Evolutionary conservation across 2,888 invertebrate genomes (phyloP).

Genomic region (Plutella xylostella): DNA sequence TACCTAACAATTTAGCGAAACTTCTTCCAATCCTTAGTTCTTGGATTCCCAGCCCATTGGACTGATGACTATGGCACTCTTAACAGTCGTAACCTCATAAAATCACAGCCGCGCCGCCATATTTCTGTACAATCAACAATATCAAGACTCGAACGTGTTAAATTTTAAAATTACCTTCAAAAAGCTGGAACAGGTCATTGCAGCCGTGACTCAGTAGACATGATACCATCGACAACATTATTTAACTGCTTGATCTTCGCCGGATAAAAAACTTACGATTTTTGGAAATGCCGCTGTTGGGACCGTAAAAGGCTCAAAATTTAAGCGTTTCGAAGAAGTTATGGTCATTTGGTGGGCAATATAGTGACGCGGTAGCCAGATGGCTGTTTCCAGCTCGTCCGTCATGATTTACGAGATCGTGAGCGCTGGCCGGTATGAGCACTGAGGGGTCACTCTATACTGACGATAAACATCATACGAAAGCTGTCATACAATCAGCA

Average conservation of each 20-base stretch:
- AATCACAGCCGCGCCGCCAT: too few relatives aligned
- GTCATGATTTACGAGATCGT: slow-evolving; percentile 44
- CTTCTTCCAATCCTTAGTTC: too few relatives aligned
- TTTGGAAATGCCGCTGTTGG: slow-evolving; percentile 57
- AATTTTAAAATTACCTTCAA: slow-evolving; percentile 2
- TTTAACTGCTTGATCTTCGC: slow-evolving; percentile 38
- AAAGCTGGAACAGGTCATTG: background rate
- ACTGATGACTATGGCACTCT: too few relatives aligned
- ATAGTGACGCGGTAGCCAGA: slow-evolving; percentile 38
- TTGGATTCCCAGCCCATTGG: too few relatives aligned
- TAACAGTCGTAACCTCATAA: too few relatives aligned
- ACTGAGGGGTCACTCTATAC: too few relatives aligned
- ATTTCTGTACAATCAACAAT: too few relatives aligned
- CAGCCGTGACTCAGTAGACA: background rate
- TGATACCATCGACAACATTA: slow-evolving; percentile 56
- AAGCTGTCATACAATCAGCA: too few relatives aligned
- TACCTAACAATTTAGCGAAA: too few relatives aligned
- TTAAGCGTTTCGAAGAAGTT: slow-evolving; percentile 62
- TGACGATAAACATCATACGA: too few relatives aligned
- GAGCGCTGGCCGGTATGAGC: too few relatives aligned
- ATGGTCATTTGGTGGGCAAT: slow-evolving; percentile 50
- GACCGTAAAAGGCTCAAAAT: slow-evolving; percentile 53
- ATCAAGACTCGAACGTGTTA: slow-evolving; percentile 5
- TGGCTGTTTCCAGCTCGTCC: slow-evolving; percentile 24
- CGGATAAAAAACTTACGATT: slow-evolving; percentile 55